phyloP scores from a whole-genome alignment of 2,113 vertebrate species.

The Delphinapterus leucas region DNA sequence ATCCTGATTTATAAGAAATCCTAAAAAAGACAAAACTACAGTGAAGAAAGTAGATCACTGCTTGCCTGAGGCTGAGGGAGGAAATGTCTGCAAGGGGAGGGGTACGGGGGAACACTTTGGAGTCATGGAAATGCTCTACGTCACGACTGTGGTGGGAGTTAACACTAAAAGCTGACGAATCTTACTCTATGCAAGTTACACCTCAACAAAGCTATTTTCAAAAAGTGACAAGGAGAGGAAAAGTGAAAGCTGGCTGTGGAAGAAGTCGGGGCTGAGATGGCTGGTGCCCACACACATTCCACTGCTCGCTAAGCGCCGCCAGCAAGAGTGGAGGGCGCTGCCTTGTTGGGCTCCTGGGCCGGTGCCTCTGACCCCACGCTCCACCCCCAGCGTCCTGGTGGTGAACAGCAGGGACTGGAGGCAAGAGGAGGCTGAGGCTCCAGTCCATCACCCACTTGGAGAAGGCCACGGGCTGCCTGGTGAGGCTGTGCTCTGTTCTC shows the following conservation, averaged over 20 bases:
- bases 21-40: neutral
- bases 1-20: neutral
- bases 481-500: neutral
- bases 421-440: fast-evolving
- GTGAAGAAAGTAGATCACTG: neutral
- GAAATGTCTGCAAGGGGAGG: neutral
- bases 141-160: fast-evolving
- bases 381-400: fast-evolving
- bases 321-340: fast-evolving
- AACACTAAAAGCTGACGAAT: neutral
- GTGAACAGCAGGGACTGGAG: neutral
- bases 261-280: neutral
- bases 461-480: neutral
- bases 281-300: neutral
- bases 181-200: neutral
- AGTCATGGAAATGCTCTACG: fast-evolving
- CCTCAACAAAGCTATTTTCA: neutral
- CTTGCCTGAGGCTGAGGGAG: neutral
- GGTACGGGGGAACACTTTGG: neutral
- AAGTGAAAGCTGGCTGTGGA: neutral
- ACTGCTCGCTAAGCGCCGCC: fast-evolving
- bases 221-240: neutral
- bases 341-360: fast-evolving
- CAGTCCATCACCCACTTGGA: fast-evolving
- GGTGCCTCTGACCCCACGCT: neutral